Evolutionary conservation across 2,797 vertebrate genomes (phyloP).

Genomic region (Takifugu rubripes): DNA sequence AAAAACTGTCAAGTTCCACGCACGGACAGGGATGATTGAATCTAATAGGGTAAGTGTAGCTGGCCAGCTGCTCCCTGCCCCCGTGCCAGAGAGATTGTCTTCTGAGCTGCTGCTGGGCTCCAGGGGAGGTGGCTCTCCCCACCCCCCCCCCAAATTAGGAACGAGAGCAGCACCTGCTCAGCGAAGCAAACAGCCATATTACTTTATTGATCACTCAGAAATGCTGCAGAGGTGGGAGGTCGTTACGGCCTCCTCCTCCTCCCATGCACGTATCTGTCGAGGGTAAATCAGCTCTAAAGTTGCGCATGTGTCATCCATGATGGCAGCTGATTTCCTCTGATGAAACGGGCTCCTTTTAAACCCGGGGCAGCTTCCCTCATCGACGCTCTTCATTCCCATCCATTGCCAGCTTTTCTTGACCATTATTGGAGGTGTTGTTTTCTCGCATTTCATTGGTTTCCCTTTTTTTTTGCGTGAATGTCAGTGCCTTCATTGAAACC

Average conservation of each 20-base stretch:
- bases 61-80: conserved; percentile 49
- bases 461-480: conserved; percentile 61
- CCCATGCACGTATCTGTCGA: conserved; percentile 15
- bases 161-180: conserved; percentile 59
- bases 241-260: conserved; percentile 29
- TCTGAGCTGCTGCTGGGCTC: conserved; percentile 60
- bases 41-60: conserved; percentile 93
- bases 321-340: conserved; percentile 13
- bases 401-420: conserved; percentile 60
- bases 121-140: conserved; percentile 58
- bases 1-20: conserved; percentile 99
- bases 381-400: conserved; percentile 62
- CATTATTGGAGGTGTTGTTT: conserved; percentile 54
- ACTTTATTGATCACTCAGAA: conserved; percentile 59
- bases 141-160: conserved; percentile 67
- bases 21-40: conserved; percentile 97
- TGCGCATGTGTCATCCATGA: conserved; percentile 15
- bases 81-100: conserved; percentile 43
- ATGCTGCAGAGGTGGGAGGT: conserved; percentile 29
- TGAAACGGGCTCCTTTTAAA: conserved; percentile 21
- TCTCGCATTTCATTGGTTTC: conserved; percentile 55
- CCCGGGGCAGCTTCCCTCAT: conserved; percentile 29
- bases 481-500: conserved; percentile 76
- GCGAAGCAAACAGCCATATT: conserved; percentile 56
- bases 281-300: conserved; percentile 23